Base-by-base conservation (phyloP, 2,888 invertebrate genomes). In the Brachyptera risi region DNA sequence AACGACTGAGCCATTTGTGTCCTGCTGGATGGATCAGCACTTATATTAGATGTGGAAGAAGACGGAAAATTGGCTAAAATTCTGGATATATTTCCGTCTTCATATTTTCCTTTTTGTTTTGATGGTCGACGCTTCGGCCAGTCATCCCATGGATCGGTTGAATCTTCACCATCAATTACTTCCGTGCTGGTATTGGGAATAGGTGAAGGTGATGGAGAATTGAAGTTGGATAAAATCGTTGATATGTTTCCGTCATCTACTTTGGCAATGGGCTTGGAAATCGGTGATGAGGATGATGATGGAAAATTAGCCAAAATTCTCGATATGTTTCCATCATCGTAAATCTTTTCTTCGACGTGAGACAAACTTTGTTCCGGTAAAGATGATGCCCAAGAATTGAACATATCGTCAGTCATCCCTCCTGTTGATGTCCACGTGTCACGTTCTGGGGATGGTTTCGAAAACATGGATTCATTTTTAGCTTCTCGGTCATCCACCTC, bases 241-340 rank as follows among this genome's bases (percentile, higher is more conserved):
- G 5, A 7, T 5, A 31, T 31, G 31, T 31, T 31, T 11, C 31
- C 31, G 31, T 31, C 31, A 11, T 31, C 31, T 1, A n/a, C 19
- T 21, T 7, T 47, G 21, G 47, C 47, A 5, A 1, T 4, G 23
- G 47, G 24, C n/a, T 24, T 17, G 21, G 47, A 47, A 24, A 24
- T 24, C 5, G 47, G 31, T 11, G 11, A 5, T 31, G 31, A 31
- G n/a, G 47, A 47, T n/a, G 47, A 47, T 3, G 47, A 47, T 2
- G 47, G 24, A 24, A 47, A 47, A 24, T 47, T 47, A 1, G 47
- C 47, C 23, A 47, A 24, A 24, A 47, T 47, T 13, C 24, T 21
- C 47, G 47, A 47, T 1, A 47, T 47, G n/a, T 47, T 47, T 24
- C 47, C 47, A n/a, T 47, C 47, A 7, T 47, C 47, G 47, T 23